Evolutionary conservation across 1,140 invertebrate genomes (phyloP).

Genomic region (Eriosoma lanigerum): DNA sequence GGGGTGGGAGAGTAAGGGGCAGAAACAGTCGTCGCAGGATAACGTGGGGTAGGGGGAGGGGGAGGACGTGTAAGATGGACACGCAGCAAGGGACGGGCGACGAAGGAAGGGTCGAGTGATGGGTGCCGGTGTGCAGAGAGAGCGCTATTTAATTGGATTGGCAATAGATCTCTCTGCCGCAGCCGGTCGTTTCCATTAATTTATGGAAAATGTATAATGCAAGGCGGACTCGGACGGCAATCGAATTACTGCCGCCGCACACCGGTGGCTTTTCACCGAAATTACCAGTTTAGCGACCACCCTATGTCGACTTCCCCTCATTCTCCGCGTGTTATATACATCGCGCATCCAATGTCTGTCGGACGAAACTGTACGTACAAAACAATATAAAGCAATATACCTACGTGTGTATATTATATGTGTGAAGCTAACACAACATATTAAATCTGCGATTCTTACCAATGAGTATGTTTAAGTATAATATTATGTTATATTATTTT

Average conservation of each 20-base stretch:
- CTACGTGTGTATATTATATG: too few species aligned
- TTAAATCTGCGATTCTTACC: too few species aligned
- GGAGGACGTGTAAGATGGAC: neutral
- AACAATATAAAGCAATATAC: too few species aligned
- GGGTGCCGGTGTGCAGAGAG: conserved; percentile 10
- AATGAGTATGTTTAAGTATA: too few species aligned
- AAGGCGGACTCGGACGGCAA: conserved; percentile 30
- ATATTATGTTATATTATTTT: too few species aligned
- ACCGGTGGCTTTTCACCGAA: conserved; percentile 36
- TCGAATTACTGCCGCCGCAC: conserved; percentile 29
- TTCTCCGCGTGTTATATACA: too few species aligned
- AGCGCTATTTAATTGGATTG: conserved; percentile 49
- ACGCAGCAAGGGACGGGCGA: neutral
- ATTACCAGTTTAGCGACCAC: conserved; percentile 15
- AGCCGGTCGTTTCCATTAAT: conserved; percentile 44
- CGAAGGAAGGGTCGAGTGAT: neutral
- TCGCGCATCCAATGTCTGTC: too few species aligned
- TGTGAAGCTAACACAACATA: too few species aligned
- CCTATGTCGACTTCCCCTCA: neutral
- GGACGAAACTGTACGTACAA: too few species aligned
- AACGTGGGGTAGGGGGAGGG: neutral
- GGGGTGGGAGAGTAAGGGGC: too few species aligned
- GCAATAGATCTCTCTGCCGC: conserved; percentile 44
- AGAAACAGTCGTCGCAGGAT: too few species aligned
- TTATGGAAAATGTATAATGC: conserved; percentile 49